These are phyloP conservation scores for Dinoponera quadriceps DNA, from an alignment of 1,140 invertebrate genomes.

Conservation along the genomic window DNA sequence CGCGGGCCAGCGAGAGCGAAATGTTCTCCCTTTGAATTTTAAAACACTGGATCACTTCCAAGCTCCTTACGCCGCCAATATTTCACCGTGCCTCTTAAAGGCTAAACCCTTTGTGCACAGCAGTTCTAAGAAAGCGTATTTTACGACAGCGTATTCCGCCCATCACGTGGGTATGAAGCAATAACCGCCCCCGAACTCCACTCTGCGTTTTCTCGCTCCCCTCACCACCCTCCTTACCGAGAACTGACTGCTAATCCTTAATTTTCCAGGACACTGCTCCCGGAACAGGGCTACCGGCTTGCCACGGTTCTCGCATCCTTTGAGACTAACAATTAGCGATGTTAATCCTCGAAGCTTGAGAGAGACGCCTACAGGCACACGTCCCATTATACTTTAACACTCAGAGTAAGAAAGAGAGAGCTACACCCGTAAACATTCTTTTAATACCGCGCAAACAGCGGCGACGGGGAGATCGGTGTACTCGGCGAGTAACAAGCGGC, in stretches of 20 bases:
- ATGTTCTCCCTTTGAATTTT: conserved; percentile 52
- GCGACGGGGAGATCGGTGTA: conserved; percentile 15
- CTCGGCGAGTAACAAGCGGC: conserved; percentile 34
- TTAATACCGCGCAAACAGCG: conserved; percentile 61
- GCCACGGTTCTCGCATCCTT: conserved; percentile 67
- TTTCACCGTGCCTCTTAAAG: conserved; percentile 56
- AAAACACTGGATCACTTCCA: conserved; percentile 52
- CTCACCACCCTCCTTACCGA: background rate
- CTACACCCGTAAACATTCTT: conserved; percentile 76
- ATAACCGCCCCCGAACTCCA: conserved; percentile 65
- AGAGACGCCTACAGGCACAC: conserved; percentile 58
- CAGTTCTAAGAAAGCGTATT: conserved; percentile 57
- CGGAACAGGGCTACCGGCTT: conserved; percentile 40
- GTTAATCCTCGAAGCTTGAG: conserved; percentile 76
- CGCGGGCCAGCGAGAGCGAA: background rate
- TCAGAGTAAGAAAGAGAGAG: conserved; percentile 34
- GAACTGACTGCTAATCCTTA: conserved; percentile 74
- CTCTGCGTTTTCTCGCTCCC: conserved; percentile 1
- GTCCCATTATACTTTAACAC: conserved; percentile 77
- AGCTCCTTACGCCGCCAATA: conserved; percentile 53
- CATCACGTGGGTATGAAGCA: conserved; percentile 46
- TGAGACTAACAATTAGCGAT: conserved; percentile 82
- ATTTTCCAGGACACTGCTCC: conserved; percentile 76
- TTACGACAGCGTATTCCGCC: conserved; percentile 39
- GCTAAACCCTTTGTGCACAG: conserved; percentile 54